Conservation (phyloP, 2,797 vertebrate genomes). For the Hippopotamyrus pictus region DNA sequence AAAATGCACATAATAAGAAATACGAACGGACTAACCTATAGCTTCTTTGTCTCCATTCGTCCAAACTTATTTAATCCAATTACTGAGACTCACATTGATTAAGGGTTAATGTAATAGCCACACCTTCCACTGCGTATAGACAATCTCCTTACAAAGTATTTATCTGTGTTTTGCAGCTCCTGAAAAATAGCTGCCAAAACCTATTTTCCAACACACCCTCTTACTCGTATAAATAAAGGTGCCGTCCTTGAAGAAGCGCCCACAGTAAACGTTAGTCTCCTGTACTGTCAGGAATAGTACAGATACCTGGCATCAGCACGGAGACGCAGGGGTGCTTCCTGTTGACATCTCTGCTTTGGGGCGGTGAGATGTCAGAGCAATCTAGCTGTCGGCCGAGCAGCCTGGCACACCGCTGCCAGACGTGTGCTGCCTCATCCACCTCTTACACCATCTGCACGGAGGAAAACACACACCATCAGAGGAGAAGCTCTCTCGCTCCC, state of each 20-base stretch:
- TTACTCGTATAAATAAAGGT: not conserved
- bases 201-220: not conserved
- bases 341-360: constrained; percentile 6
- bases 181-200: not conserved
- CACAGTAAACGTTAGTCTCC: constrained; percentile 6
- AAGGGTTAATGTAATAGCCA: not conserved
- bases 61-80: not conserved
- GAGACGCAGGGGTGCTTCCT: not conserved
- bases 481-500: not conserved
- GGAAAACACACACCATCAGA: not conserved
- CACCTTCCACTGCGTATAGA: not conserved
- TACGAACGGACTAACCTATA: not conserved
- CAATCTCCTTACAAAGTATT: not conserved
- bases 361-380: not conserved
- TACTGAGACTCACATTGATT: not conserved
- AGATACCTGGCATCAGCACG: not conserved
- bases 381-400: not conserved
- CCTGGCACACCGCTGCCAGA: not conserved
- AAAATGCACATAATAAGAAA: not conserved
- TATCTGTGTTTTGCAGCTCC: not conserved
- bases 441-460: not conserved
- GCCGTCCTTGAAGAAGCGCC: not conserved
- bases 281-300: not conserved
- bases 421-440: not conserved
- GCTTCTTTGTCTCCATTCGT: not conserved